Evolutionary conservation across 2,888 invertebrate genomes (phyloP), one percentile per base, ranked within the genome.

Genomic region (Zonitis immaculata): DNA sequence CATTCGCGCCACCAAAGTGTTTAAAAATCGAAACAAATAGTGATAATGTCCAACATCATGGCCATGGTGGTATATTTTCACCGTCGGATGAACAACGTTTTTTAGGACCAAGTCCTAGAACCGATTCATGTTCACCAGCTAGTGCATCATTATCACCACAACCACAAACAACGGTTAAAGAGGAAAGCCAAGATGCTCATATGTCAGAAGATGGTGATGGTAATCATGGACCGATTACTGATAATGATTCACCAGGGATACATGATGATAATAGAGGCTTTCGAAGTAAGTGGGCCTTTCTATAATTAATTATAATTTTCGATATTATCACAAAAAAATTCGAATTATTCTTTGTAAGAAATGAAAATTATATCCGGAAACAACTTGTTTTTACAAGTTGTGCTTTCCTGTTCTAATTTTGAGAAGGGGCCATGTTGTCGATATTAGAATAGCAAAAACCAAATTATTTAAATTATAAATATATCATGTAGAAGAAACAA

Each of bases 1-100:
- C 86, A 18, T 87, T 86, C 73, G 84, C 85, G 66, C 85, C 83
- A 44, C 86, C 85, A 35, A 86, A 86, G 77, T 85, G 86, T 70
- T 77, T 78, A 58, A 79, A 79, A 72, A 76, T 78, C 62, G 78
- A 78, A 61, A 76, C 77, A 48, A 70, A 68, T 60, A 71, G 70
- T 65, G 75, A 73, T 49, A 63, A 66, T 44, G 66, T 71, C 48
- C 5, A 2, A 14, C 73, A 73, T 54, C 62, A 62, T 45, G 64
- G 64, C 50, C 71, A 73, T 60, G 69, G 71, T 60, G 67, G 73
- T 43, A 75, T 76, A 50, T 76, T 76, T 58, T 76, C 76, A 11
- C 76, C 76, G 42, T 66, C 70, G 26, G 76, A 75, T 20, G 76
- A 77, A 30, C 39, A 39, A 39, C 67, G 76, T 43, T 72, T 73